Evolutionary conservation across 2,797 vertebrate genomes (phyloP).

Genomic region (Anguilla pacifica): DNA sequence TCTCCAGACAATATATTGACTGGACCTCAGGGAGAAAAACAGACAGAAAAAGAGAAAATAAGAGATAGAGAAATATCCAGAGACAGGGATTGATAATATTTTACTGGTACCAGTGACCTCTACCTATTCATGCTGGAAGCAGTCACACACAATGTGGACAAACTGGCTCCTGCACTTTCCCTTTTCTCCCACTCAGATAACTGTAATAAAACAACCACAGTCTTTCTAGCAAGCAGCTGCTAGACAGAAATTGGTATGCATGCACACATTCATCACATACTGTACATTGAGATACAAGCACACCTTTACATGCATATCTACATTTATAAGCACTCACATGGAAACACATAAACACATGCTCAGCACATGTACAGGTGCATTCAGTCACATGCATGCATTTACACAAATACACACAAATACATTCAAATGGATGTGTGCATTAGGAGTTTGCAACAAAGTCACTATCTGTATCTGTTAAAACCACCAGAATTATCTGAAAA

Average conservation of each 20-base stretch:
- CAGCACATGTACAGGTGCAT: neutral
- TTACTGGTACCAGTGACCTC: conserved; percentile 71
- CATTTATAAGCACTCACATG: neutral
- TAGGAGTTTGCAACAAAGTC: too few relatives aligned
- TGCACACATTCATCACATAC: neutral
- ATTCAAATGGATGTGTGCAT: neutral
- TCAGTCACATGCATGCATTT: neutral
- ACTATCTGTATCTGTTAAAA: too few relatives aligned
- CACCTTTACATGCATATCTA: neutral
- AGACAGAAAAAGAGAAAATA: conserved; percentile 57
- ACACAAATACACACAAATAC: neutral
- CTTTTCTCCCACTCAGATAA: conserved; percentile 65
- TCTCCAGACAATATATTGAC: conserved; percentile 60
- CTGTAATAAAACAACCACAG: conserved; percentile 69
- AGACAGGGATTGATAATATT: conserved; percentile 70
- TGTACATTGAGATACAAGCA: conserved; percentile 7
- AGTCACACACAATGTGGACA: conserved; percentile 61
- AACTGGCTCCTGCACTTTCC: conserved; percentile 66
- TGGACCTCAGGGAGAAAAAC: conserved; percentile 52
- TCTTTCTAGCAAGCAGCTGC: conserved; percentile 62
- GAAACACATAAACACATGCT: neutral
- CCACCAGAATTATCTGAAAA: too few relatives aligned
- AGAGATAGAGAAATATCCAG: conserved; percentile 53
- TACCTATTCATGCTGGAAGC: conserved; percentile 68
- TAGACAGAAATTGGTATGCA: conserved; percentile 46